Conservation (phyloP, 1,140 invertebrate species). For the Ganaspis sp. region DNA sequence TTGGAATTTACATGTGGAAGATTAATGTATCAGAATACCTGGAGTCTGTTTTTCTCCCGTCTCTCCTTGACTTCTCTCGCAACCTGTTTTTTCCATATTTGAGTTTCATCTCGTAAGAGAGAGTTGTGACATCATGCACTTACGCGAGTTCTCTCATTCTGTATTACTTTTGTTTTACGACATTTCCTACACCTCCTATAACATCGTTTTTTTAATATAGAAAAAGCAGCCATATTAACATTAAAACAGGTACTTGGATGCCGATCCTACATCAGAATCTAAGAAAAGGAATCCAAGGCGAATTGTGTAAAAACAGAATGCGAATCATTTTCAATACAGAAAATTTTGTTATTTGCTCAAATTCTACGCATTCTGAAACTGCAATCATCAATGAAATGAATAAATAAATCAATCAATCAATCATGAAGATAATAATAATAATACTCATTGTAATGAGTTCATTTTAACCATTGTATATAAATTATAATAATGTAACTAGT, state of each 20-base stretch:
- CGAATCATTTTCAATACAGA: no score
- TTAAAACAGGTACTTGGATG: slow-evolving; percentile 20
- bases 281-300: neutral
- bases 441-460: no score
- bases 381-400: no score
- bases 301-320: no score
- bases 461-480: no score
- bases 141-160: slow-evolving; percentile 28
- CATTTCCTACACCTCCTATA: neutral
- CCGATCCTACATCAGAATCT: neutral
- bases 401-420: no score
- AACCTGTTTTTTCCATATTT: slow-evolving; percentile 43
- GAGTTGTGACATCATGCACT: slow-evolving; percentile 32
- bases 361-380: no score
- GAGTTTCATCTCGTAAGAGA: slow-evolving; percentile 11
- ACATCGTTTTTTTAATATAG: neutral
- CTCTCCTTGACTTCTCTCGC: slow-evolving; percentile 18
- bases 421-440: no score
- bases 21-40: neutral
- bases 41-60: neutral
- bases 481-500: no score
- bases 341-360: no score
- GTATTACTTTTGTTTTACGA: slow-evolving; percentile 40
- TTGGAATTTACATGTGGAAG: neutral
- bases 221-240: slow-evolving; percentile 29